phyloP scores from a whole-genome alignment of 2,797 vertebrate genomes.

The Cyclopterus lumpus region DNA sequence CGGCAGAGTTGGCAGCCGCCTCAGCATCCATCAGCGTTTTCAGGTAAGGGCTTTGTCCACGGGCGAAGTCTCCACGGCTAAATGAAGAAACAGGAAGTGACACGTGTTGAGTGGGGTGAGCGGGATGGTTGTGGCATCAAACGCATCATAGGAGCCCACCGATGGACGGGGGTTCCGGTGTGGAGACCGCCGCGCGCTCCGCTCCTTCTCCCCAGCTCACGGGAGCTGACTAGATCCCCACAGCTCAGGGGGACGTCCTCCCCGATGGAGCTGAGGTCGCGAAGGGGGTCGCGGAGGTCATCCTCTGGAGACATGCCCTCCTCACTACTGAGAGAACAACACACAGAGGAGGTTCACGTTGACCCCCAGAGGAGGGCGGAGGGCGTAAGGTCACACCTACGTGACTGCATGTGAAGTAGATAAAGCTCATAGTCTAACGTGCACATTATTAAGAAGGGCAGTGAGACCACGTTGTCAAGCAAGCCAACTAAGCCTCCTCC shows the following conservation, averaged over 20 bases:
- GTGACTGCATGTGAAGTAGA: background rate
- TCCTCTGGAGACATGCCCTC: slow-evolving; percentile 67
- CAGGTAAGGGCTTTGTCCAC: slow-evolving; percentile 66
- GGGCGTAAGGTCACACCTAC: background rate
- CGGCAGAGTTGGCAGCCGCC: slow-evolving; percentile 78
- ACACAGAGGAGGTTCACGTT: background rate
- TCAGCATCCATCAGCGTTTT: slow-evolving; percentile 82
- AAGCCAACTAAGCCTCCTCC: slow-evolving; percentile 37
- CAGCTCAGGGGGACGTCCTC: slow-evolving; percentile 54
- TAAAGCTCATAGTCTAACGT: background rate
- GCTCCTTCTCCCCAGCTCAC: slow-evolving; percentile 37
- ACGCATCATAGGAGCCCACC: slow-evolving; percentile 56
- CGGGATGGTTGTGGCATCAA: background rate
- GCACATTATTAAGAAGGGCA: background rate
- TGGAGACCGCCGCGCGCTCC: slow-evolving; percentile 33
- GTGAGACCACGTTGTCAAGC: slow-evolving; percentile 19
- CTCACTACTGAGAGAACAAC: slow-evolving; percentile 15
- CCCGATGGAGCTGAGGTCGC: slow-evolving; percentile 55
- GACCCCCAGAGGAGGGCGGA: background rate
- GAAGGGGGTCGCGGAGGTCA: slow-evolving; percentile 40
- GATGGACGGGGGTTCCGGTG: slow-evolving; percentile 30
- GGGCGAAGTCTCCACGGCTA: slow-evolving; percentile 48
- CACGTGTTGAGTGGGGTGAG: background rate
- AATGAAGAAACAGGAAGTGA: slow-evolving; percentile 28
- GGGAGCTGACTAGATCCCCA: slow-evolving; percentile 44